These are phyloP conservation scores for Mesopsocus fuscifrons DNA, from an alignment of 2,888 invertebrate species.

Conservation along the genomic window DNA sequence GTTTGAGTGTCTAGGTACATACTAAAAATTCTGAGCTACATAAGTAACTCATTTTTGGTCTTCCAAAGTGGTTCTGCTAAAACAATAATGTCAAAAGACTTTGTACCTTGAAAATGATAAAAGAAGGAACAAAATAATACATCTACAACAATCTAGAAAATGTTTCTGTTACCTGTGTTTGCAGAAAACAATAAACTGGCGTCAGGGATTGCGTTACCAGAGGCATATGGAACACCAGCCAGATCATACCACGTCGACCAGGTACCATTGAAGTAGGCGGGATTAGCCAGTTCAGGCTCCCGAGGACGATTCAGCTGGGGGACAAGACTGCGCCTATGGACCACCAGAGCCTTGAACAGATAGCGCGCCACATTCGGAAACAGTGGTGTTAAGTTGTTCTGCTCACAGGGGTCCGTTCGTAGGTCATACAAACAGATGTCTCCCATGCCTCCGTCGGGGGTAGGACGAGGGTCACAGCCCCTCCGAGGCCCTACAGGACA, in stretches of 20 bases:
- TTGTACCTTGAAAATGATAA: too few relatives aligned
- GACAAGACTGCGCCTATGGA: constrained; percentile 31
- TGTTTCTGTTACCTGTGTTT: too few relatives aligned
- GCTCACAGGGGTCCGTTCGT: constrained; percentile 59
- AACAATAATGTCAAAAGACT: too few relatives aligned
- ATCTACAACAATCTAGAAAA: too few relatives aligned
- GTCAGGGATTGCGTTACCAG: neutral
- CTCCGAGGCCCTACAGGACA: constrained; percentile 20
- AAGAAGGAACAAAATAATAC: too few relatives aligned
- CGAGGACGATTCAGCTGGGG: constrained; percentile 32
- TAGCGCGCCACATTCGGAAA: constrained; percentile 31
- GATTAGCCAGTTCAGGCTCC: constrained; percentile 39
- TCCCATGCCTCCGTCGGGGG: constrained; percentile 33
- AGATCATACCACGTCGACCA: constrained; percentile 43
- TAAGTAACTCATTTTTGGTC: too few relatives aligned
- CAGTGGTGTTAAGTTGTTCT: constrained; percentile 35
- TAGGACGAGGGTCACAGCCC: constrained; percentile 21
- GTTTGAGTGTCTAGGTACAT: too few relatives aligned
- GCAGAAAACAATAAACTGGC: neutral
- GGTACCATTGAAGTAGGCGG: constrained; percentile 45
- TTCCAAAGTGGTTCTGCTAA: too few relatives aligned
- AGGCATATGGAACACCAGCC: neutral
- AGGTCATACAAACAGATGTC: constrained; percentile 52
- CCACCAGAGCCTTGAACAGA: constrained; percentile 29
- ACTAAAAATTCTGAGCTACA: too few relatives aligned